phyloP scores from a whole-genome alignment of 2,888 invertebrate genomes.

The Latrodectus elegans region DNA sequence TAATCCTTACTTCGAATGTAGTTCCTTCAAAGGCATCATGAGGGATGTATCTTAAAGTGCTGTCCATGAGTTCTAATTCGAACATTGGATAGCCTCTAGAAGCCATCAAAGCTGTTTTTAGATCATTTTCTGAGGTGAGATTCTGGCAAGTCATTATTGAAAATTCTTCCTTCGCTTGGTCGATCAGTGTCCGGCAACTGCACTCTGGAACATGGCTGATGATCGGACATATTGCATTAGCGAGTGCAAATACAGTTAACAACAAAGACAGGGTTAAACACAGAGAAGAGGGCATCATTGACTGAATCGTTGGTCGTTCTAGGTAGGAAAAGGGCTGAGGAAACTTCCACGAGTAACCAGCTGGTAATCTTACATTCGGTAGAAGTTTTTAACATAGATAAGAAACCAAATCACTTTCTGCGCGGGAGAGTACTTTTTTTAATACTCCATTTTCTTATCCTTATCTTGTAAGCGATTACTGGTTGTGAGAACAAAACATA shows the following conservation, averaged over 20 bases:
- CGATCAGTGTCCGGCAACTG: conserved; percentile 13
- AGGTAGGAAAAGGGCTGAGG: neutral
- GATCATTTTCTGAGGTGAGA: conserved; percentile 35
- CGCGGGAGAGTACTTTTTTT: neutral
- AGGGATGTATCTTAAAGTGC: conserved; percentile 39
- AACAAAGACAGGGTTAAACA: neutral
- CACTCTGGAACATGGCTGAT: neutral
- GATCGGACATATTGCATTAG: conserved; percentile 16
- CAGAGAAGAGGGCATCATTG: too few relatives aligned
- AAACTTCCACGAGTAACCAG: neutral
- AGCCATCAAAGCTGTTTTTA: conserved; percentile 3
- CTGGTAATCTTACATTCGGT: neutral
- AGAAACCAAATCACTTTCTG: neutral
- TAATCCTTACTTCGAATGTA: conserved; percentile 35
- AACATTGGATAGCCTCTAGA: conserved; percentile 25
- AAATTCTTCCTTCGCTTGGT: conserved; percentile 26
- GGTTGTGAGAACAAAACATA: too few relatives aligned
- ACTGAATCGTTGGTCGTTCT: neutral
- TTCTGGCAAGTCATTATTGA: conserved; percentile 24
- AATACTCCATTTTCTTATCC: too few relatives aligned
- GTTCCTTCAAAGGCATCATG: conserved; percentile 41
- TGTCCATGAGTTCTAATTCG: conserved; percentile 44
- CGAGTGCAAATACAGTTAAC: neutral
- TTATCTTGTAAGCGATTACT: too few relatives aligned
- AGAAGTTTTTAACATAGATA: neutral